Conservation (phyloP, 1,140 invertebrate species). For the Trachymyrmex cornetzi region DNA sequence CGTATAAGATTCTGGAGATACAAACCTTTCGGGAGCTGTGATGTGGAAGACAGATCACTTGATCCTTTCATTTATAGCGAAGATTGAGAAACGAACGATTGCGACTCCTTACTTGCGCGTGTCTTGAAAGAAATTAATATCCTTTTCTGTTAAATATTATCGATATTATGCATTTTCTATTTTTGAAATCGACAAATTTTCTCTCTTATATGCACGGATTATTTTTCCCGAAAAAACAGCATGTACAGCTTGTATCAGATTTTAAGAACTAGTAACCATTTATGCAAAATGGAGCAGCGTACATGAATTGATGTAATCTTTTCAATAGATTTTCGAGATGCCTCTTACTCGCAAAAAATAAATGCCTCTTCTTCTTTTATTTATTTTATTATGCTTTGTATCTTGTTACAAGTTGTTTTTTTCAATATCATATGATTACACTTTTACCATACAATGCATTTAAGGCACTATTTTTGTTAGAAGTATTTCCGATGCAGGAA, state of each 20-base stretch:
- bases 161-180: neutral
- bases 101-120: neutral
- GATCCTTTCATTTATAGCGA: slow-evolving; percentile 4
- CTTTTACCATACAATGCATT: neutral
- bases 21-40: slow-evolving; percentile 15
- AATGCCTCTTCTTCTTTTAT: neutral
- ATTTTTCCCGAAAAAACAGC: neutral
- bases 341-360: neutral
- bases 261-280: neutral
- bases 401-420: neutral
- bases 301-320: neutral
- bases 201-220: no score
- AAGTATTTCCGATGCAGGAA: slow-evolving; percentile 60
- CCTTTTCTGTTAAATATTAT: neutral
- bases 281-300: neutral
- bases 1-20: neutral
- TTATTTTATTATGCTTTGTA: neutral
- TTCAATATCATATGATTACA: neutral
- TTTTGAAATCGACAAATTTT: slow-evolving; percentile 1
- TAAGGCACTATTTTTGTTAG: slow-evolving; percentile 40
- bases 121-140: slow-evolving; percentile 30
- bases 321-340: neutral
- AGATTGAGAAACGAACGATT: neutral
- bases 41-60: slow-evolving; percentile 33
- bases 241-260: neutral